These are phyloP conservation scores for Muntiacus muntjak DNA, from an alignment of 2,113 vertebrate genomes.

Conservation along the genomic window DNA sequence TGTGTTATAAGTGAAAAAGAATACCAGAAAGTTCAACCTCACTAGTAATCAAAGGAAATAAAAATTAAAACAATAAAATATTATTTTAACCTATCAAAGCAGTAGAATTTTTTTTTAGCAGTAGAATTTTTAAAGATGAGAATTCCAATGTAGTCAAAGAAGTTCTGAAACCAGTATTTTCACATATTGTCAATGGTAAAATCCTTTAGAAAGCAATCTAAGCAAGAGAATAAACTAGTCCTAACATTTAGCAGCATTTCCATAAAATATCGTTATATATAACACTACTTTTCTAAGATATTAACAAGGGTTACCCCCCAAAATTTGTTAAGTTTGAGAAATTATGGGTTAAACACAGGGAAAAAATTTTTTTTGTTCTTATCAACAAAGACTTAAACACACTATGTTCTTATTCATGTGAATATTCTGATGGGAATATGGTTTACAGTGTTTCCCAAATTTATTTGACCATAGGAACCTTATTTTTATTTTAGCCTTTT, in stretches of 20 bases:
- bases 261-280: background rate
- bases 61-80: slow-evolving; percentile 2
- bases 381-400: background rate
- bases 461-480: background rate
- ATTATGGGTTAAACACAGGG: background rate
- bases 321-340: background rate
- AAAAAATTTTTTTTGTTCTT: background rate
- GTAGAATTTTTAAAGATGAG: background rate
- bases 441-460: background rate
- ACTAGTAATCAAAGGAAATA: background rate
- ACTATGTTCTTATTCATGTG: background rate
- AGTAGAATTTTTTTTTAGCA: background rate
- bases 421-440: background rate
- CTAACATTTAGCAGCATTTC: background rate
- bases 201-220: background rate
- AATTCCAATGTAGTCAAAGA: background rate
- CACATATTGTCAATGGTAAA: background rate
- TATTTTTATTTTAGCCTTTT: background rate
- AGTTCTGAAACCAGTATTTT: background rate
- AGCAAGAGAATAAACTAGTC: background rate
- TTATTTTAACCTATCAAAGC: background rate
- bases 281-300: background rate
- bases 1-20: background rate
- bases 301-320: background rate
- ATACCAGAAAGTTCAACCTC: background rate